Evolutionary conservation across 37 sponge, comb jelly and placozoan genomes (phyloP).

Genomic region (Tethya wilhelma): DNA sequence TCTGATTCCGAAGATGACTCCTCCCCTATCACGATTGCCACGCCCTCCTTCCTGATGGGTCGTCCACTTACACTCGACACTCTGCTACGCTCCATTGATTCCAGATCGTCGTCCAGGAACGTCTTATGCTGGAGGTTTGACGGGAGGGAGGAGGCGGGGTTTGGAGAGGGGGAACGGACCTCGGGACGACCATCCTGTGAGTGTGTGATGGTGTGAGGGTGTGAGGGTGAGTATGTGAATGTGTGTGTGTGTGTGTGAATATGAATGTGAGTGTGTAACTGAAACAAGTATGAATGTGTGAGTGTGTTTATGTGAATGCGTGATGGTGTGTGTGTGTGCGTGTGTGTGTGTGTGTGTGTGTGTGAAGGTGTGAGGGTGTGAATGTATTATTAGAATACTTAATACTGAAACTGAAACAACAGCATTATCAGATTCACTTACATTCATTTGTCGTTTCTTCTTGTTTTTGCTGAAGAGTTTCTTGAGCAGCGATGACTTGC

Average conservation of each 20-base stretch:
- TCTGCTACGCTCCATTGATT: not conserved
- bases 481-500: not conserved
- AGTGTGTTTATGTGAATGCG: too few species aligned
- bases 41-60: conserved; percentile 7
- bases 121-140: not conserved
- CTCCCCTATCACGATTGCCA: conserved; percentile 35
- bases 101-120: too few species aligned
- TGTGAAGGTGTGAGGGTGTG: too few species aligned
- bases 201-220: not conserved
- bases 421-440: not conserved
- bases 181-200: not conserved
- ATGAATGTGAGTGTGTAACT: too few species aligned
- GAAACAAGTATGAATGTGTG: too few species aligned
- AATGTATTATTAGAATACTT: too few species aligned
- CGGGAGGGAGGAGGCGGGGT: not conserved
- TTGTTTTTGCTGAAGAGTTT: conserved; percentile 2
- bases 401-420: too few species aligned
- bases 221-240: too few species aligned
- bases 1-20: conserved; percentile 46
- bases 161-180: not conserved
- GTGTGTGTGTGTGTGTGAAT: too few species aligned
- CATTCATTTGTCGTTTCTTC: not conserved
- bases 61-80: conserved; percentile 45
- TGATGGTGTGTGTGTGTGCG: too few species aligned
- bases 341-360: too few species aligned